Conservation (phyloP, 2,797 vertebrate genomes). For the Ctenopoma multispine region DNA sequence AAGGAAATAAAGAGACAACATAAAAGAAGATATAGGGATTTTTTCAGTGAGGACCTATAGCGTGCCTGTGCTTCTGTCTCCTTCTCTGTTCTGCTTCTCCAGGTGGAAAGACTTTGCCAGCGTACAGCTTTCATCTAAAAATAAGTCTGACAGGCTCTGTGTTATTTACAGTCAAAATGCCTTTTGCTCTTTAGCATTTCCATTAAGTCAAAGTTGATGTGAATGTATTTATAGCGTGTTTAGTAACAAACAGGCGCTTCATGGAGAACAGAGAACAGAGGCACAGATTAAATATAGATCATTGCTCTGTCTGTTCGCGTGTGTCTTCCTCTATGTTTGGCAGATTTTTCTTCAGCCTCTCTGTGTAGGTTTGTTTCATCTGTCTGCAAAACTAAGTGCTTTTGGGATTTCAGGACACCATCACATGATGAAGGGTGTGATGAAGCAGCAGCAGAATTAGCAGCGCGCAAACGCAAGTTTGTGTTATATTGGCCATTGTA, state of each 20-base stretch:
- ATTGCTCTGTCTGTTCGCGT: conserved; percentile 6
- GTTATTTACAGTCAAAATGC: conserved; percentile 39
- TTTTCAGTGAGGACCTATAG: not conserved
- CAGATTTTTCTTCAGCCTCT: not conserved
- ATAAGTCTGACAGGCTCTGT: conserved; percentile 18
- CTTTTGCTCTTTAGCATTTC: conserved; percentile 49
- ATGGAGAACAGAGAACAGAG: conserved; percentile 41
- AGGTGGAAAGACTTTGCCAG: not conserved
- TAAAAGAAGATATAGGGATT: too few relatives aligned
- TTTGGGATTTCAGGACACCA: not conserved
- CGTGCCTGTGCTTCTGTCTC: not conserved
- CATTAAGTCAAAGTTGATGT: conserved; percentile 40
- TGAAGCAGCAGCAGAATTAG: too few relatives aligned
- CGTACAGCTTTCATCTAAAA: conserved; percentile 50
- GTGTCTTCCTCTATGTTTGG: conserved; percentile 7
- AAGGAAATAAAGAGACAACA: not conserved
- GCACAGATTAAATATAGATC: conserved; percentile 53
- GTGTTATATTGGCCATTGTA: too few relatives aligned
- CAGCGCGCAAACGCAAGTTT: too few relatives aligned
- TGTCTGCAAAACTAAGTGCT: not conserved
- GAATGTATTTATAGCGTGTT: conserved; percentile 59
- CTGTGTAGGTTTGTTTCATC: not conserved
- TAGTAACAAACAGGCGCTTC: conserved; percentile 28
- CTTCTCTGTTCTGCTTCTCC: not conserved
- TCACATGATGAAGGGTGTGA: too few relatives aligned